Conservation (phyloP, 2,113 vertebrate species). For the Hepsetus odoe region DNA sequence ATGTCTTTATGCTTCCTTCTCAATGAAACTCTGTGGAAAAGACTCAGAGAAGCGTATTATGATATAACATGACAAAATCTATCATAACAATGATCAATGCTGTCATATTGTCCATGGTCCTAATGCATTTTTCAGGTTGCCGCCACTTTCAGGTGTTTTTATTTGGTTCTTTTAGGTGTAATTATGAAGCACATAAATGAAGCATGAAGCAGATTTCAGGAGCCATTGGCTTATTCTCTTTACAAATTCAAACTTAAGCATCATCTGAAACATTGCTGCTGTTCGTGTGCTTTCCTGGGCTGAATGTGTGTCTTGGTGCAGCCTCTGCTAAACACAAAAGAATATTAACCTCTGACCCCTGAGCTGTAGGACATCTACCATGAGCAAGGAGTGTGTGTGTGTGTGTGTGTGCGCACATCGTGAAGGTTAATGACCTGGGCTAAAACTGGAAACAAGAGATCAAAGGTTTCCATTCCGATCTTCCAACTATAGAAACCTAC, state of each 20-base stretch:
- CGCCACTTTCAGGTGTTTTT: no score
- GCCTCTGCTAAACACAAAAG: conserved; percentile 20
- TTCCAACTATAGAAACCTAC: background rate
- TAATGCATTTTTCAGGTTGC: no score
- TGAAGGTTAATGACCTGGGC: conserved; percentile 12
- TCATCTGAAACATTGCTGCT: background rate
- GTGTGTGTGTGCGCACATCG: conserved; percentile 3
- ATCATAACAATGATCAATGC: no score
- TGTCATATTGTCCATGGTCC: no score
- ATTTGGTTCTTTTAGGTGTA: no score
- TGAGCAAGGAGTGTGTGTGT: conserved; percentile 27
- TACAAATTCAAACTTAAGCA: background rate
- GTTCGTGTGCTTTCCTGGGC: background rate
- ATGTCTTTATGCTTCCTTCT: background rate
- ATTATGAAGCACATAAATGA: no score
- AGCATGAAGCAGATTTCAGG: no score
- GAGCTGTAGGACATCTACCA: background rate
- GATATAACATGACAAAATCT: no score
- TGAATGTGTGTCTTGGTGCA: background rate
- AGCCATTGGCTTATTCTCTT: no score
- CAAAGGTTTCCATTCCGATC: background rate
- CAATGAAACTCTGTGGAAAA: no score
- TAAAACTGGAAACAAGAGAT: conserved; percentile 3
- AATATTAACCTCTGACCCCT: conserved; percentile 13
- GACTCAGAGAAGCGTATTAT: background rate